phyloP scores from a whole-genome alignment of 2,888 invertebrate genomes.

The Drosophila siamana region DNA sequence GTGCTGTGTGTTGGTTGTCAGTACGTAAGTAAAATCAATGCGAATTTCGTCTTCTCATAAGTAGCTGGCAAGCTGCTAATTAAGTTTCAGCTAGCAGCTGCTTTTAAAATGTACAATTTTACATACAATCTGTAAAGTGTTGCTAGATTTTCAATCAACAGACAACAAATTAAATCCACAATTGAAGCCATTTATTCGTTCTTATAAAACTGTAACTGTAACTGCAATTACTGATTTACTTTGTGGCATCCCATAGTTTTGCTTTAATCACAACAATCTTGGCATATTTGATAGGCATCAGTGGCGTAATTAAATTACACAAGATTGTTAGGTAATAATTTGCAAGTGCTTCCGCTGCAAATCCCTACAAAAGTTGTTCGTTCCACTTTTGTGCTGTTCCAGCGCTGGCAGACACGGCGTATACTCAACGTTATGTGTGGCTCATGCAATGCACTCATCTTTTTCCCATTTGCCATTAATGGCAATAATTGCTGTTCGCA shows the following conservation, averaged over 20 bases:
- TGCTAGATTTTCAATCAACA: too few relatives aligned
- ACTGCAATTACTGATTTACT: not conserved
- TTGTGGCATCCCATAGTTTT: not conserved
- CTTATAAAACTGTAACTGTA: too few relatives aligned
- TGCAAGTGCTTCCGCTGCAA: constrained; percentile 30
- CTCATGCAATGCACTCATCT: constrained; percentile 55
- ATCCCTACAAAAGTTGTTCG: constrained; percentile 9
- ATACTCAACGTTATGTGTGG: constrained; percentile 32
- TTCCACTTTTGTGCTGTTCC: too few relatives aligned
- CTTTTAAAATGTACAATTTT: too few relatives aligned
- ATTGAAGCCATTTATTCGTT: too few relatives aligned
- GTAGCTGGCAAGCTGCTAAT: constrained; percentile 1
- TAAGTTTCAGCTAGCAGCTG: not conserved
- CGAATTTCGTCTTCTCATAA: constrained; percentile 8
- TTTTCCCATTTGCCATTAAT: constrained; percentile 63
- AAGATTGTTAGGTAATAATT: not conserved
- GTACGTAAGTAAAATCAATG: constrained; percentile 23
- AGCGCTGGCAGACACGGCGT: not conserved
- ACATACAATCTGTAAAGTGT: too few relatives aligned
- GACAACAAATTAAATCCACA: too few relatives aligned
- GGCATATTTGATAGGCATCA: not conserved
- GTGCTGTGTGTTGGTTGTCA: constrained; percentile 10
- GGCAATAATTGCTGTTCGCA: constrained; percentile 60
- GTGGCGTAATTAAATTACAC: not conserved
- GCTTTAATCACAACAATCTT: not conserved